phyloP scores from a whole-genome alignment of 2,888 invertebrate species.

The Lysandra bellargus region DNA sequence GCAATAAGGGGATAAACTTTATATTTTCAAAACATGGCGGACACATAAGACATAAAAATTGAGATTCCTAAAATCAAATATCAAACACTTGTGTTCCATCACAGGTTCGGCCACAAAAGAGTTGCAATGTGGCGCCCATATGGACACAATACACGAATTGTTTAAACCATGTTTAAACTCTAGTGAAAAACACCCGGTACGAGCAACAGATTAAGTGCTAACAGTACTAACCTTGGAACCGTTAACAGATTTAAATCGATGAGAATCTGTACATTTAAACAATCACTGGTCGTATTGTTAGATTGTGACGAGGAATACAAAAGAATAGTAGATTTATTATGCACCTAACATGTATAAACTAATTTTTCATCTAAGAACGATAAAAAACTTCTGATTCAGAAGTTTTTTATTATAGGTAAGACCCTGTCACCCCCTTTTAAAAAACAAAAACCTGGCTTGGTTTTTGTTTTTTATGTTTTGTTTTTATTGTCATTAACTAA shows the following conservation, averaged over 20 bases:
- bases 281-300: not conserved
- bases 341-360: too few relatives aligned
- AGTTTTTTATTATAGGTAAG: too few relatives aligned
- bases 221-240: constrained; percentile 26
- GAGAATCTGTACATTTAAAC: constrained; percentile 25
- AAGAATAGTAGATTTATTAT: not conserved
- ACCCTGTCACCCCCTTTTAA: too few relatives aligned
- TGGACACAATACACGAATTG: constrained; percentile 51
- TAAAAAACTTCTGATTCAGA: too few relatives aligned
- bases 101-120: constrained; percentile 44
- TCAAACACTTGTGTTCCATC: constrained; percentile 36
- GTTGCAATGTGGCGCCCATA: constrained; percentile 68
- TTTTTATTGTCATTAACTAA: too few relatives aligned
- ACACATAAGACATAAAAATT: constrained; percentile 2
- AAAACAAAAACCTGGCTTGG: too few relatives aligned
- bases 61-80: not conserved
- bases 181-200: constrained; percentile 33
- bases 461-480: too few relatives aligned
- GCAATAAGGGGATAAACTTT: not conserved
- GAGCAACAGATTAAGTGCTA: constrained; percentile 27
- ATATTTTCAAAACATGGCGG: not conserved
- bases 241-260: constrained; percentile 30
- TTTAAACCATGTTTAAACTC: constrained; percentile 46
- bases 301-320: not conserved
- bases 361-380: too few relatives aligned